Base-by-base conservation (phyloP, 2,113 vertebrate genomes). In the Saccopteryx bilineata region DNA sequence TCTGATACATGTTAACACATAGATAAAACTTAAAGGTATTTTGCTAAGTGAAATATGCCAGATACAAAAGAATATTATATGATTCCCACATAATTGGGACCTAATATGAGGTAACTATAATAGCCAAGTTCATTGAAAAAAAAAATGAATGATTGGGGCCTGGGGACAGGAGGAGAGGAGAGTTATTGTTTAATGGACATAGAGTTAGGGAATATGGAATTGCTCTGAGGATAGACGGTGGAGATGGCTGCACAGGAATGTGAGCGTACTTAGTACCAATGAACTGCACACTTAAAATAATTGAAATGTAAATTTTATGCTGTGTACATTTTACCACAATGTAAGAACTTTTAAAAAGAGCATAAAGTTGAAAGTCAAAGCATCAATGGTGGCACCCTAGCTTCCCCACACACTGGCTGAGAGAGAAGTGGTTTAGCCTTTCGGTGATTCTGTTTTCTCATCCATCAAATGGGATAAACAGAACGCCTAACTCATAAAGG, bases 21-120 rank as follows among this genome's bases (percentile, higher is more conserved):
- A 31, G 21, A 65, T 66, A 6, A 83, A 54, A 80, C 69, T 14
- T 17, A 3, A 46, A 95, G 71, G 86, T 0, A 52, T 66, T 71
- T 68, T 78, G 33, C 26, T 60, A 78, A 78, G 33, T 72, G n/a
- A 97, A 92, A 61, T 68, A 83, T 82, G 28, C 9, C 33, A 87
- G 48, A 75, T 2, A 4, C 61, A 87, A 46, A 92, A n/a, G 9
- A 4, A 88, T 69, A 21, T 39, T 78, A 0, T 8, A 26, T 79
- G 18, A 83, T 68, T 87, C 50, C 13, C 39, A 39, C 39, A 39
- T 39, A 39, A 39, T 39, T 39, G 39, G 39, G 39, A 39, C 71
- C 24, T n/a, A 50, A 24, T 0, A 71, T 78, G 9, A 76, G 4
- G 19, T 46, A 80, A 5, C 6, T 63, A 5, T 1, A 46, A 10